Percentiles rank a stretch among this genome's conserved stretches.
Conservation (phyloP, 2,888 invertebrate genomes). For the Escarpia spicata region DNA sequence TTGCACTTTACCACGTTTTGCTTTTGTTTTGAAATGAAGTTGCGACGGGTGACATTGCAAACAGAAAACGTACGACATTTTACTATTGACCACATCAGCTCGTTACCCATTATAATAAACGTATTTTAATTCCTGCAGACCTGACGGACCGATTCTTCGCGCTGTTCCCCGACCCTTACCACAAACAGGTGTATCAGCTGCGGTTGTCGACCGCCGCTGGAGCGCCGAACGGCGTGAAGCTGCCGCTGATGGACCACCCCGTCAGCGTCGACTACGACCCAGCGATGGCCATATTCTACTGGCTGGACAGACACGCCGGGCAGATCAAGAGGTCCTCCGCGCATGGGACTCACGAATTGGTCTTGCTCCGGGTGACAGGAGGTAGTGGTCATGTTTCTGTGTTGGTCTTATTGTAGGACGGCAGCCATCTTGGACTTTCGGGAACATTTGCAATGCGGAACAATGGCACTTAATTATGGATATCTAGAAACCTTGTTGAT, state of each 20-base stretch:
- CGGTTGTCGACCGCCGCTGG: neutral
- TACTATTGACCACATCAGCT: no score
- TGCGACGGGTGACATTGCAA: no score
- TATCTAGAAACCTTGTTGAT: no score
- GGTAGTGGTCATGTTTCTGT: neutral
- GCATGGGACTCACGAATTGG: neutral
- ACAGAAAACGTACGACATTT: no score
- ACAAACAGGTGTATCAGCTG: constrained; percentile 34
- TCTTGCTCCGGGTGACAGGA: neutral
- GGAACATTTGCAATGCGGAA: no score
- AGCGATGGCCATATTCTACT: neutral
- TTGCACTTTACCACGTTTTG: no score
- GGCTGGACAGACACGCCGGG: neutral
- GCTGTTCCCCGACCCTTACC: constrained; percentile 30
- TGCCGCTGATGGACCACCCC: neutral
- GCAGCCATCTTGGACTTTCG: neutral
- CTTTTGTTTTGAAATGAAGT: no score
- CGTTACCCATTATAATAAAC: no score
- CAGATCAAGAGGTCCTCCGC: neutral
- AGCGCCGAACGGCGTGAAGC: constrained; percentile 17
- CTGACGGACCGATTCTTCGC: neutral
- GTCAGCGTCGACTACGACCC: neutral
- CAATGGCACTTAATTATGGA: no score
- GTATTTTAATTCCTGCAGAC: neutral
- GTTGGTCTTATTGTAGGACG: neutral